Evolutionary conservation across 2,113 vertebrate genomes (phyloP).

Genomic region (Orycteropus afer): DNA sequence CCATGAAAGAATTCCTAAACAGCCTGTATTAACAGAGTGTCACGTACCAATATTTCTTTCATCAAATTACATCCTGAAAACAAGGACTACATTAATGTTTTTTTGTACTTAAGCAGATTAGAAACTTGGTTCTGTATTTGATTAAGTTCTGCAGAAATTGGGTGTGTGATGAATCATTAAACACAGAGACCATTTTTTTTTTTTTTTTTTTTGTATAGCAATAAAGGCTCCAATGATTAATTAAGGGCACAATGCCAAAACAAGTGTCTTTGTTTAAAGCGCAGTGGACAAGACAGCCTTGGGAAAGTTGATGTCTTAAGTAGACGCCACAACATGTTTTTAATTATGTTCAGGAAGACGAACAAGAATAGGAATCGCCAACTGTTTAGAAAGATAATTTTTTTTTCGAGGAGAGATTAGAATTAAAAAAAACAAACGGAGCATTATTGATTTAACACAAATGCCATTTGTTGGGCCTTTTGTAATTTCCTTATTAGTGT

Average conservation of each 20-base stretch:
- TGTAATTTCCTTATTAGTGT: conserved; percentile 90
- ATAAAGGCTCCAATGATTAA: conserved; percentile 90
- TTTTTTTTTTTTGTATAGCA: conserved; percentile 79
- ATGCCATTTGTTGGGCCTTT: conserved; percentile 90
- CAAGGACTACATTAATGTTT: conserved; percentile 3
- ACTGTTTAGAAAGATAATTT: conserved; percentile 91
- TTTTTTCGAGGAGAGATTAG: conserved; percentile 87
- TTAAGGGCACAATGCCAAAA: conserved; percentile 90
- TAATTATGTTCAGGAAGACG: conserved; percentile 91
- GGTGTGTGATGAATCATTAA: conserved; percentile 87
- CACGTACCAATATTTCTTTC: neutral
- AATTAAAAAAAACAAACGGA: conserved; percentile 87
- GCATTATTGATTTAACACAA: conserved; percentile 91
- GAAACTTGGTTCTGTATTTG: conserved; percentile 86
- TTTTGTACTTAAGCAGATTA: conserved; percentile 79
- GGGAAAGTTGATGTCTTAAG: conserved; percentile 93
- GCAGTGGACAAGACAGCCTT: conserved; percentile 90
- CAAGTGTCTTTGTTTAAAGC: conserved; percentile 91
- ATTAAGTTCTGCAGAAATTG: conserved; percentile 87
- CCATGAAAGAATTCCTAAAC: neutral
- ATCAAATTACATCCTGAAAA: conserved; percentile 63
- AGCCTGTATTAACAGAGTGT: neutral
- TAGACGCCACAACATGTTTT: conserved; percentile 90
- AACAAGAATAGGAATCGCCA: conserved; percentile 89
- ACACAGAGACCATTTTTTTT: conserved; percentile 81